Conservation (phyloP, 2,888 invertebrate species). For the Nycteola revayana region DNA sequence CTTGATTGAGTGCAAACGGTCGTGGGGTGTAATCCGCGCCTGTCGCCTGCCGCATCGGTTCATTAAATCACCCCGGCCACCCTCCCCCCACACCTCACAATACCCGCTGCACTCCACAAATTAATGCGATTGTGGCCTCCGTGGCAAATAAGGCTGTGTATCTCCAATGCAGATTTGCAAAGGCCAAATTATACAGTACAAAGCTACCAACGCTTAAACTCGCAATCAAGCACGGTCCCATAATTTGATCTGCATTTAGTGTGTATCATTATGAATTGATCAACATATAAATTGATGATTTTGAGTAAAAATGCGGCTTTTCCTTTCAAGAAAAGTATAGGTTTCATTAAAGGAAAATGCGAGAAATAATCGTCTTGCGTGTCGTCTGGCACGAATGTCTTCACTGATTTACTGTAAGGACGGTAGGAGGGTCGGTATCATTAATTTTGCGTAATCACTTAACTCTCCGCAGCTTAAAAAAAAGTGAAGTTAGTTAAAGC, state of each 20-base stretch:
- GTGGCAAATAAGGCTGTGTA: constrained; percentile 53
- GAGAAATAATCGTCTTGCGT: too few species aligned
- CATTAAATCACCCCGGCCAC: constrained; percentile 69
- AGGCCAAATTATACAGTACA: constrained; percentile 28
- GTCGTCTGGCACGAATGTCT: neutral
- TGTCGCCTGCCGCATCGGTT: constrained; percentile 75
- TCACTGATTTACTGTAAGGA: constrained; percentile 3
- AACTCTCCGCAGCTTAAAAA: too few species aligned
- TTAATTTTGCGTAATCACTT: constrained; percentile 25
- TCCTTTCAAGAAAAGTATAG: too few species aligned
- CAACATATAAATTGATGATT: too few species aligned
- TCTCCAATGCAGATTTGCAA: constrained; percentile 39
- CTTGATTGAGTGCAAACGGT: constrained; percentile 79
- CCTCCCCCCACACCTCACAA: constrained; percentile 44
- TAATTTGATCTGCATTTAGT: constrained; percentile 18
- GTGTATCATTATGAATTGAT: constrained; percentile 12
- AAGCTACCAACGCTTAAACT: constrained; percentile 18
- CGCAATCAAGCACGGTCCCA: constrained; percentile 15
- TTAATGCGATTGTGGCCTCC: constrained; percentile 72
- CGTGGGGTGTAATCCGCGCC: constrained; percentile 76
- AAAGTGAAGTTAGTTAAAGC: too few species aligned
- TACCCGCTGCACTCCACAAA: constrained; percentile 70
- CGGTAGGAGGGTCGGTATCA: constrained; percentile 17
- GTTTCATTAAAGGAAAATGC: too few species aligned
- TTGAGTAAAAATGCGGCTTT: too few species aligned